Percentiles rank a stretch among this genome's conserved stretches.
phyloP scores from a whole-genome alignment of 2,888 invertebrate genomes.

The Thecophora atra region DNA sequence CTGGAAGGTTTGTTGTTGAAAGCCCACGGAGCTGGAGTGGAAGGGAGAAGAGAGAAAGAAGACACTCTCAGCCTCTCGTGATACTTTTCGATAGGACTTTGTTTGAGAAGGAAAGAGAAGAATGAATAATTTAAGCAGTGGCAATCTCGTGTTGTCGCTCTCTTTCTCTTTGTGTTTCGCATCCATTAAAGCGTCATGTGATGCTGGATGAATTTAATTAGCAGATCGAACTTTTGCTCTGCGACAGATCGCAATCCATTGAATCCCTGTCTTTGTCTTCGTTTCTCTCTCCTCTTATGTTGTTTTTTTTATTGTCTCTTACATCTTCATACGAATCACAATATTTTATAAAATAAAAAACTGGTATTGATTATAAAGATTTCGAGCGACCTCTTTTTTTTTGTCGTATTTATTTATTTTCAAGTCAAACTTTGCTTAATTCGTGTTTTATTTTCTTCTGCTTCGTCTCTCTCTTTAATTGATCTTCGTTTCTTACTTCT shows the following conservation, averaged over 20 bases:
- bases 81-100: too few relatives aligned
- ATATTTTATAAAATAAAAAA: too few relatives aligned
- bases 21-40: neutral
- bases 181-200: neutral
- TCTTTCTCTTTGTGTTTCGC: too few relatives aligned
- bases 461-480: neutral
- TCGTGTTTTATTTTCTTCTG: neutral
- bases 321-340: too few relatives aligned
- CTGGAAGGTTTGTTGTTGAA: slow-evolving; percentile 54
- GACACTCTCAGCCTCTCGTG: neutral
- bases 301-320: neutral
- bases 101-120: too few relatives aligned
- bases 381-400: too few relatives aligned
- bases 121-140: too few relatives aligned
- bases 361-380: too few relatives aligned
- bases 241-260: neutral
- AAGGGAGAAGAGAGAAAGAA: neutral
- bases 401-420: too few relatives aligned
- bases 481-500: too few relatives aligned
- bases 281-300: neutral
- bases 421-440: neutral
- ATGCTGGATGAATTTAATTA: neutral
- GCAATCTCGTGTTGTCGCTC: too few relatives aligned
- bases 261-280: neutral
- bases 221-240: neutral